These are phyloP conservation scores for Sialia sialis DNA, from an alignment of 2,113 vertebrate genomes.

Conservation along the genomic window DNA sequence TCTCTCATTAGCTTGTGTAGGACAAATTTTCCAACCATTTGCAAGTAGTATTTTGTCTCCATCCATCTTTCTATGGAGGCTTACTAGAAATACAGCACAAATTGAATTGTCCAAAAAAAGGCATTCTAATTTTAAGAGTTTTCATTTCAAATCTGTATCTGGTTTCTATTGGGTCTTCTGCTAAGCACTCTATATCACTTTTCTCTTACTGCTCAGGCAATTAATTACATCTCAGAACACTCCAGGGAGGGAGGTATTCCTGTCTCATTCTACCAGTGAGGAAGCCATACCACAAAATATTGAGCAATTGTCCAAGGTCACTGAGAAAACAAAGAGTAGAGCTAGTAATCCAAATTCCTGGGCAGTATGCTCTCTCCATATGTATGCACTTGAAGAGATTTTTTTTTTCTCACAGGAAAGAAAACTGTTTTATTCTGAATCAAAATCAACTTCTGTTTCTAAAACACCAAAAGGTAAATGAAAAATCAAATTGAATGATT, in stretches of 20 bases:
- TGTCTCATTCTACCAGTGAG: background rate
- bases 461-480: background rate
- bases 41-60: background rate
- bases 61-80: background rate
- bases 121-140: background rate
- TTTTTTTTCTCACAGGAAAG: background rate
- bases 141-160: background rate
- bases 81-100: background rate
- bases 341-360: background rate
- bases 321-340: background rate
- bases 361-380: background rate
- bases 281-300: background rate
- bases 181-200: background rate
- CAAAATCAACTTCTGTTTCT: background rate
- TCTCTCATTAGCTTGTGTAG: background rate
- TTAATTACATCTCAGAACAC: background rate
- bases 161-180: background rate
- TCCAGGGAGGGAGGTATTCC: background rate
- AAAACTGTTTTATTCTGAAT: background rate
- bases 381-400: background rate
- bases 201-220: background rate
- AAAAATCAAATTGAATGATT: background rate
- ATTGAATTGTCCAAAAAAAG: background rate
- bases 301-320: background rate
- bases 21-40: background rate